Conservation (phyloP, 2,797 vertebrate genomes). For the Xenentodon cancila region DNA sequence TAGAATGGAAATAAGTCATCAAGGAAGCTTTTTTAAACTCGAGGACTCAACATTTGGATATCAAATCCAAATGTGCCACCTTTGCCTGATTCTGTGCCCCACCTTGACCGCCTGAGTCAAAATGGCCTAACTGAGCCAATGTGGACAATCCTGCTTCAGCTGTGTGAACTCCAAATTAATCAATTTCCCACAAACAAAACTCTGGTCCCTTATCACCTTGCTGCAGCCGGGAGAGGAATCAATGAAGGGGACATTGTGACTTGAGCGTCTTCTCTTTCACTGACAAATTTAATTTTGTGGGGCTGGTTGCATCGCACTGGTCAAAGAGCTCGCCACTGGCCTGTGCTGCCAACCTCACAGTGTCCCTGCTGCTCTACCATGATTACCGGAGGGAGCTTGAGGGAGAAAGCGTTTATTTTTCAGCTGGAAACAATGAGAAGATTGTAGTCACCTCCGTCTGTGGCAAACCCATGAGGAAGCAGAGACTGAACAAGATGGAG, state of each 20-base stretch:
- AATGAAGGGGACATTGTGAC: constrained; percentile 50
- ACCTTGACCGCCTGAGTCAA: constrained; percentile 14
- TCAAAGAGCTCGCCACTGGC: constrained; percentile 20
- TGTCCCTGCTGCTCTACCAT: constrained; percentile 31
- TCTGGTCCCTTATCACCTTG: constrained; percentile 65
- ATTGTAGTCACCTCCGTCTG: constrained; percentile 43
- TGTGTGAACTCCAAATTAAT: constrained; percentile 61
- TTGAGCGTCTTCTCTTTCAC: constrained; percentile 34
- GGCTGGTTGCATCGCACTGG: constrained; percentile 20
- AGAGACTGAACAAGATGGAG: constrained; percentile 53
- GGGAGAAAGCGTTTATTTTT: constrained; percentile 42
- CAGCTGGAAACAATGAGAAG: constrained; percentile 37
- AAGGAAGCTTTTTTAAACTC: constrained; percentile 1
- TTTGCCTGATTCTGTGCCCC: constrained; percentile 8
- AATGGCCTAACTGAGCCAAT: constrained; percentile 16
- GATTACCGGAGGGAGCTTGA: constrained; percentile 45
- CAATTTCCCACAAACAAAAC: constrained; percentile 70
- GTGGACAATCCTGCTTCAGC: constrained; percentile 30
- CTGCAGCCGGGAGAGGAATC: constrained; percentile 68
- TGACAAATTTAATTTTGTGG: constrained; percentile 43
- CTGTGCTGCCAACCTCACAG: constrained; percentile 24
- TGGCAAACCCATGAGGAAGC: constrained; percentile 16
- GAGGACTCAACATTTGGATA: neutral
- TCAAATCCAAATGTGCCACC: neutral
- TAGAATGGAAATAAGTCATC: constrained; percentile 8